These are phyloP conservation scores for Psix sp. DNA, from an alignment of 1,140 invertebrate genomes.

Conservation along the genomic window DNA sequence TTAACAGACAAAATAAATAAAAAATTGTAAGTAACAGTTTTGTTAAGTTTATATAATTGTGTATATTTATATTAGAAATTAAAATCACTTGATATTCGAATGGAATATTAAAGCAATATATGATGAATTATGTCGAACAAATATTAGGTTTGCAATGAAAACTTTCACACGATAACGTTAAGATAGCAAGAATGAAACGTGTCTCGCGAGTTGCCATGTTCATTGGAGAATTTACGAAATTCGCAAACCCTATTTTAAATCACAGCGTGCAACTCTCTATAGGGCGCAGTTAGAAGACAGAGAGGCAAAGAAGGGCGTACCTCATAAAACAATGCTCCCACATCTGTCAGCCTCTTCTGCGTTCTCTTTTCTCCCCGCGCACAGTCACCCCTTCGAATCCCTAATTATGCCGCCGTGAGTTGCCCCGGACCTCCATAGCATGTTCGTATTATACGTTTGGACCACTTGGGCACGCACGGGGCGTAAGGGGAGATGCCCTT, in stretches of 20 bases:
- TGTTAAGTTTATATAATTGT: too few species aligned
- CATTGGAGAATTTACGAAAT: slow-evolving; percentile 68
- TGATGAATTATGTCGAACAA: too few species aligned
- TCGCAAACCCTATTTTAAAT: slow-evolving; percentile 72
- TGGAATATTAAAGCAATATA: too few species aligned
- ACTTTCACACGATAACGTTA: slow-evolving; percentile 53
- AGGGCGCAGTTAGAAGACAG: slow-evolving; percentile 53
- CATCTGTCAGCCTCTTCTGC: slow-evolving; percentile 78
- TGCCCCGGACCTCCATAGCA: slow-evolving; percentile 59
- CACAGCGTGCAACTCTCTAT: slow-evolving; percentile 70
- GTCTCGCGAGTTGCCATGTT: slow-evolving; percentile 61
- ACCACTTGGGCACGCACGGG: slow-evolving; percentile 77
- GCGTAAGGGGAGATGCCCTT: slow-evolving; percentile 67
- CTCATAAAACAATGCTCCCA: slow-evolving; percentile 78
- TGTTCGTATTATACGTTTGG: slow-evolving; percentile 75
- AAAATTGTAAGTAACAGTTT: too few species aligned
- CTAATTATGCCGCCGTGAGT: slow-evolving; percentile 76
- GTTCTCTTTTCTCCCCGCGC: slow-evolving; percentile 62
- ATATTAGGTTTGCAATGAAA: too few species aligned
- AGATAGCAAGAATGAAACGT: slow-evolving; percentile 64
- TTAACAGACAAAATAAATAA: too few species aligned
- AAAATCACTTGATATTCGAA: too few species aligned
- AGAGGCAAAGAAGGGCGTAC: slow-evolving; percentile 63
- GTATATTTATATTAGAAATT: too few species aligned
- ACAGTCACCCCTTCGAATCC: slow-evolving; percentile 71